Evolutionary conservation across 2,888 invertebrate species (phyloP).

Genomic region (Prosapia bicincta): DNA sequence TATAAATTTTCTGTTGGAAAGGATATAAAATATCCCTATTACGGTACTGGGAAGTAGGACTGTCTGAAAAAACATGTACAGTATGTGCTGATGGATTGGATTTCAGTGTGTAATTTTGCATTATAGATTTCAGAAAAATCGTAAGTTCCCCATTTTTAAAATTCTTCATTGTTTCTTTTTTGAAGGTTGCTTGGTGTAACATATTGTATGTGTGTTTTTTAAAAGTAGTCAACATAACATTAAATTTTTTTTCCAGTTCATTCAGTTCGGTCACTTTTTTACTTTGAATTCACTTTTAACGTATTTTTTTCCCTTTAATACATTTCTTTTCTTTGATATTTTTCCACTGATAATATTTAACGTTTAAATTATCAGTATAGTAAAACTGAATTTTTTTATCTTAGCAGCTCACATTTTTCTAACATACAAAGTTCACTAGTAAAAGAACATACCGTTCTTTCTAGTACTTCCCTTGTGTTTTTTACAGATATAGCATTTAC

Average conservation of each 20-base stretch:
- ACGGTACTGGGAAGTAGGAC: no score
- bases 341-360: constrained; percentile 1
- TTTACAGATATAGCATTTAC: neutral
- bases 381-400: neutral
- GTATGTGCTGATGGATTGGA: no score
- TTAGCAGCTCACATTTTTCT: neutral
- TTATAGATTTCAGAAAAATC: constrained; percentile 10
- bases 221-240: neutral
- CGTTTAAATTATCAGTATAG: neutral
- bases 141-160: neutral
- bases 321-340: neutral
- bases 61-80: no score
- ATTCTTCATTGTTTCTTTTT: neutral
- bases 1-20: no score
- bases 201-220: neutral
- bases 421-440: constrained; percentile 8
- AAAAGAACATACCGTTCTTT: neutral
- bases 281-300: neutral
- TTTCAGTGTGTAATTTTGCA: neutral
- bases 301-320: constrained; percentile 22
- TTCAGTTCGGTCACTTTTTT: no score
- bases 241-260: no score
- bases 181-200: neutral
- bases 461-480: neutral
- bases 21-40: no score